Evolutionary conservation across 2,797 vertebrate genomes (phyloP).

Genomic region (Bradypodion ventrale): DNA sequence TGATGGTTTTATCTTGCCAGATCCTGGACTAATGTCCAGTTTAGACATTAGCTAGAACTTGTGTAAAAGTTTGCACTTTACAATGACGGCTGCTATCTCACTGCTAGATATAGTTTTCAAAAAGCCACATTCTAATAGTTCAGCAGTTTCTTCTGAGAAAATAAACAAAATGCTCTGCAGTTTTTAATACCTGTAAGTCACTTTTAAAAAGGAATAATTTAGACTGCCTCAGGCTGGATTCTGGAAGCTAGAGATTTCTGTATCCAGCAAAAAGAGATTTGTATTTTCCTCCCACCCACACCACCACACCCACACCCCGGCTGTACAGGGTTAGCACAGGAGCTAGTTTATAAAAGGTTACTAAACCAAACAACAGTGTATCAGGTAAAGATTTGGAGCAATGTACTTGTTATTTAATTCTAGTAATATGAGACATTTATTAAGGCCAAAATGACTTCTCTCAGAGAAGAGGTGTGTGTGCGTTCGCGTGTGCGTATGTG

Average conservation of each 20-base stretch:
- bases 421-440: constrained; percentile 19
- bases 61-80: background rate
- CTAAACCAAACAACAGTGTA: background rate
- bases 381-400: background rate
- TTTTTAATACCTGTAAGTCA: constrained; percentile 8
- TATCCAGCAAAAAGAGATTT: background rate
- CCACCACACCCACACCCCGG: too few relatives aligned
- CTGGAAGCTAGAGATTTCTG: constrained; percentile 12
- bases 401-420: background rate
- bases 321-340: background rate
- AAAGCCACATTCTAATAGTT: constrained; percentile 31
- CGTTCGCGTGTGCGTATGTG: too few relatives aligned
- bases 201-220: background rate
- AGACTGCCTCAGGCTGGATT: background rate
- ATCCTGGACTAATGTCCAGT: background rate
- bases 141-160: constrained; percentile 38
- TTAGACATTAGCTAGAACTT: background rate
- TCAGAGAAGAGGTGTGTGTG: constrained; percentile 1
- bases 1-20: background rate
- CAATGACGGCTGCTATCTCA: fast-evolving
- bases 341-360: constrained; percentile 1
- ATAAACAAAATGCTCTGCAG: background rate
- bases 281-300: constrained; percentile 13
- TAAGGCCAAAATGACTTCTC: constrained; percentile 41
- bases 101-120: background rate